Percentiles rank a stretch among this genome's conserved stretches.
These are phyloP conservation scores for Ophthalmolycus amberensis DNA, from an alignment of 2,113 vertebrate genomes.

Conservation along the genomic window DNA sequence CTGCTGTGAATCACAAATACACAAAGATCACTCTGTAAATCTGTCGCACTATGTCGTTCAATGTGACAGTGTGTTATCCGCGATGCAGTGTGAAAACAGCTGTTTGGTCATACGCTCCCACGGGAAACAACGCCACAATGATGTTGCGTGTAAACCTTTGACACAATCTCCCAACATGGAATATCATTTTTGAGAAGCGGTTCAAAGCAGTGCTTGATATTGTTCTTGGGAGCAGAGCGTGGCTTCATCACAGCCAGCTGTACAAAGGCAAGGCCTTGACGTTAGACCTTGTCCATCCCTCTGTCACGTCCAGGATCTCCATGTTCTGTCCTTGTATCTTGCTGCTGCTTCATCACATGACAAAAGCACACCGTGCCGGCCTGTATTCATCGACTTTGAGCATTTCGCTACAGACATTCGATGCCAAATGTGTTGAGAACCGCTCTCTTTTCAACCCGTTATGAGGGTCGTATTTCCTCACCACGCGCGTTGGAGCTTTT, in stretches of 20 bases:
- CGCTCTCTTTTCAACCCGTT: background rate
- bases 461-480: background rate
- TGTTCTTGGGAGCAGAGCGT: background rate
- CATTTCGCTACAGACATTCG: background rate
- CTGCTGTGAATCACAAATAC: background rate
- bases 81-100: background rate
- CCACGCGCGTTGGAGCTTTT: background rate
- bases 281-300: slow-evolving; percentile 10
- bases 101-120: background rate
- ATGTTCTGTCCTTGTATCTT: slow-evolving; percentile 11
- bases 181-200: background rate
- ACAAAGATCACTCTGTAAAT: background rate
- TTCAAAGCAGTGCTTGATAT: background rate
- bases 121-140: background rate
- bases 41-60: too few relatives aligned
- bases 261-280: background rate
- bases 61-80: background rate
- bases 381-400: slow-evolving; percentile 3
- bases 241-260: background rate
- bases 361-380: background rate
- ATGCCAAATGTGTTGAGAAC: slow-evolving; percentile 18
- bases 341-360: background rate
- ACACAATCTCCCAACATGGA: background rate
- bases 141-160: background rate
- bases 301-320: background rate